Percentiles rank a stretch among this genome's conserved stretches.
Conservation (phyloP, 2,888 invertebrate genomes). For the Caenorhabditis macrosperma region DNA sequence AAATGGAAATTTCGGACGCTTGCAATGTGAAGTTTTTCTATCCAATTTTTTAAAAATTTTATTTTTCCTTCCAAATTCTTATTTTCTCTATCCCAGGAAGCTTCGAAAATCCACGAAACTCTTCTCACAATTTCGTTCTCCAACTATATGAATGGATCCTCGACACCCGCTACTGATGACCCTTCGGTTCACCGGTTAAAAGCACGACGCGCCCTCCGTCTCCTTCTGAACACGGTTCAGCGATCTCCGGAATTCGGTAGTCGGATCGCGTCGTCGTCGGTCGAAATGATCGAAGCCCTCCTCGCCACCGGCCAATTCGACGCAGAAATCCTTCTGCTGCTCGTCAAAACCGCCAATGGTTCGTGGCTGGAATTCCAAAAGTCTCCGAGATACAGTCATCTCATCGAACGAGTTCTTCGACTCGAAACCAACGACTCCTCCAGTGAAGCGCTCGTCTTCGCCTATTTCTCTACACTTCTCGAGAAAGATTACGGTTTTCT, state of each 20-base stretch:
- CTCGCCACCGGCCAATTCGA: not conserved
- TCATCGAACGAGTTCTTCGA: constrained; percentile 27
- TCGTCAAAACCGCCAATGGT: constrained; percentile 38
- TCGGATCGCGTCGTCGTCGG: constrained; percentile 12
- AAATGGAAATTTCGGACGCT: too few species aligned
- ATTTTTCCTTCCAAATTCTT: not conserved
- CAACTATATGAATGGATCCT: constrained; percentile 1
- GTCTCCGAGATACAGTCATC: constrained; percentile 22
- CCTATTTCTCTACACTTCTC: constrained; percentile 57
- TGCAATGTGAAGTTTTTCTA: too few species aligned
- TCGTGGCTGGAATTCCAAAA: constrained; percentile 50
- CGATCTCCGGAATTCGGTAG: constrained; percentile 30
- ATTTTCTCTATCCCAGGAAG: constrained; percentile 15
- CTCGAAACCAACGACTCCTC: not conserved
- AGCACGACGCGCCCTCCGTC: constrained; percentile 11
- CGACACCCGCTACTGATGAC: not conserved
- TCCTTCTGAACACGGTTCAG: constrained; percentile 40
- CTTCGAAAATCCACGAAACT: constrained; percentile 5
- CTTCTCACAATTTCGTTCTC: constrained; percentile 23
- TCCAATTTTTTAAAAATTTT: too few species aligned
- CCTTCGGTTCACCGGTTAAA: not conserved
- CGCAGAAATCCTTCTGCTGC: constrained; percentile 25
- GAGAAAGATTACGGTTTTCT: constrained; percentile 66
- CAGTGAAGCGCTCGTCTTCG: constrained; percentile 18
- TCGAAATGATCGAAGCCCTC: constrained; percentile 40